phyloP scores from a whole-genome alignment of 92 coral and sea anemone species.

The Hydrozoanthus gracilis region DNA sequence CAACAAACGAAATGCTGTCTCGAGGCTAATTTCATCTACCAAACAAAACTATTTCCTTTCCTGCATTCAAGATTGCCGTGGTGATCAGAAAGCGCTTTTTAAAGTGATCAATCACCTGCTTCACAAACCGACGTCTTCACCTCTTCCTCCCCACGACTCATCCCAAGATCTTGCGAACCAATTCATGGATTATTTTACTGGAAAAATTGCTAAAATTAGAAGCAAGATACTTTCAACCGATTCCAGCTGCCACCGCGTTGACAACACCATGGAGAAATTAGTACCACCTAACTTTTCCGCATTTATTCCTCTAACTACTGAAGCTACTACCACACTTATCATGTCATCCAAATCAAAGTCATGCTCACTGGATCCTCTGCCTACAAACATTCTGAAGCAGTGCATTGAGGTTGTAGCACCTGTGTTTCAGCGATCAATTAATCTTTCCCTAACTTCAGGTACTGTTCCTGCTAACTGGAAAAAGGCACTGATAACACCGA shows the following conservation, averaged over 20 bases:
- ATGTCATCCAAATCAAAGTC: constrained; percentile 14
- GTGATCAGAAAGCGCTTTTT: constrained; percentile 27
- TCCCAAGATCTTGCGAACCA: not conserved
- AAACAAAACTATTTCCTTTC: constrained; percentile 12
- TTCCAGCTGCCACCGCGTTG: not conserved
- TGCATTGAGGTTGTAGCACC: constrained; percentile 26
- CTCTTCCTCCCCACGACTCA: constrained; percentile 10
- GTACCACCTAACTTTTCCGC: constrained; percentile 8
- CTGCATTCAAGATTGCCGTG: not conserved
- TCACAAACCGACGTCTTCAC: not conserved
- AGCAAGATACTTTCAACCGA: not conserved
- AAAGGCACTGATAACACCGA: not conserved
- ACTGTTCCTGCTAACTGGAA: constrained; percentile 28
- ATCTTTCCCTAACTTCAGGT: constrained; percentile 25
- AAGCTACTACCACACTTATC: constrained; percentile 10
- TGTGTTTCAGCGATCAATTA: constrained; percentile 6
- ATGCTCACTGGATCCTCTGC: constrained; percentile 21
- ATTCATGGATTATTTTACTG: not conserved
- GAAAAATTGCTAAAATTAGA: constrained; percentile 5
- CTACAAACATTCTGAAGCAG: constrained; percentile 17
- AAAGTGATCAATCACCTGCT: not conserved
- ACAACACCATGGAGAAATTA: constrained; percentile 7
- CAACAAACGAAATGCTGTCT: not conserved
- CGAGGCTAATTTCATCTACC: constrained; percentile 5
- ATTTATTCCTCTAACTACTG: constrained; percentile 12